A percentile compares a stretch with the other conserved stretches of the same genome.
Conservation (phyloP, 1,140 invertebrate species). For the Drosophila mojavensis region DNA sequence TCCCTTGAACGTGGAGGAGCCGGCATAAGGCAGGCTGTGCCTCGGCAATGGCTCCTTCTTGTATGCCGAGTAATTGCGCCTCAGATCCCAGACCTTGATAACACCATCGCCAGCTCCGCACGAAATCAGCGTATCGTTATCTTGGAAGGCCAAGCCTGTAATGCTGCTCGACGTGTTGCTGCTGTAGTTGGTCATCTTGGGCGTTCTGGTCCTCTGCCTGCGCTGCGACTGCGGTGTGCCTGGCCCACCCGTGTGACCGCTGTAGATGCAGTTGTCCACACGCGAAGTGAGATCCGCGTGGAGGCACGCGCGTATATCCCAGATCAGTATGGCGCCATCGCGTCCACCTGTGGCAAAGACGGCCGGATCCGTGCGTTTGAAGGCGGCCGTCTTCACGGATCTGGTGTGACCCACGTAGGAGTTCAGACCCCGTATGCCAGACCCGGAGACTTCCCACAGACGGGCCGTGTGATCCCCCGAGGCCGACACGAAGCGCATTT, state of each 20-base stretch:
- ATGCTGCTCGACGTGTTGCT: slow-evolving; percentile 86
- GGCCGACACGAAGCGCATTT: slow-evolving; percentile 91
- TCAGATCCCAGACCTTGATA: slow-evolving; percentile 94
- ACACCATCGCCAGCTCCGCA: slow-evolving; percentile 92
- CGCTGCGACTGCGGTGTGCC: slow-evolving; percentile 85
- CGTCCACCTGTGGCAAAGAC: slow-evolving; percentile 94
- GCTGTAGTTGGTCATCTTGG: slow-evolving; percentile 73
- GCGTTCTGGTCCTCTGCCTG: slow-evolving; percentile 78
- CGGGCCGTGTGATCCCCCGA: slow-evolving; percentile 93
- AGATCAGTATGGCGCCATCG: slow-evolving; percentile 93
- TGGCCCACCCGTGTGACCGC: slow-evolving; percentile 86
- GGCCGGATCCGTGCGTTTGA: slow-evolving; percentile 87
- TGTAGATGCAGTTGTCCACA: slow-evolving; percentile 87
- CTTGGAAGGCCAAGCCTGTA: slow-evolving; percentile 90
- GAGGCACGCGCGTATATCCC: slow-evolving; percentile 89
- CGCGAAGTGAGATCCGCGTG: slow-evolving; percentile 84
- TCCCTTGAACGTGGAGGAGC: slow-evolving; percentile 88
- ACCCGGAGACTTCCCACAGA: slow-evolving; percentile 88
- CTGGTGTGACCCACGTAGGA: slow-evolving; percentile 90
- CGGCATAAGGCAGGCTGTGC: slow-evolving; percentile 89
- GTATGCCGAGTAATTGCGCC: slow-evolving; percentile 90
- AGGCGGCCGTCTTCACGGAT: slow-evolving; percentile 91
- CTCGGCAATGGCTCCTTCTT: slow-evolving; percentile 89
- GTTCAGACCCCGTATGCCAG: slow-evolving; percentile 86
- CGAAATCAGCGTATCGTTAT: slow-evolving; percentile 90